These are phyloP conservation scores for Artibeus jamaicensis DNA, from an alignment of 2,797 vertebrate species.

Conservation along the genomic window DNA sequence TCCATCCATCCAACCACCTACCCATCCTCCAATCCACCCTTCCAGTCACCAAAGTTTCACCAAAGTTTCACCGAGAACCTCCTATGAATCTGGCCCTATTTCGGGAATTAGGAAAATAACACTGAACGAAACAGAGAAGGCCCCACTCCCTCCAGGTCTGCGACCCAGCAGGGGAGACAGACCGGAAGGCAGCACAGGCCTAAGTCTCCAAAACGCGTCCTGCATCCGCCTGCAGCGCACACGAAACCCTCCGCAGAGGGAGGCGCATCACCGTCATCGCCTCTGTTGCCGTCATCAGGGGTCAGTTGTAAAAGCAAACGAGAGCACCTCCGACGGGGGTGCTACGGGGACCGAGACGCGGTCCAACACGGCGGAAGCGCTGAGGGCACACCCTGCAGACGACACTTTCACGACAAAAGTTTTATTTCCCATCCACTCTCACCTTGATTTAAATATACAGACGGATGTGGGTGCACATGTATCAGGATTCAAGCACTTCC, in stretches of 20 bases:
- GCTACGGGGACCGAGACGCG: slow-evolving; percentile 70
- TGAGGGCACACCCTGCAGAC: slow-evolving; percentile 64
- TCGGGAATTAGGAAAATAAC: background rate
- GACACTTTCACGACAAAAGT: slow-evolving; percentile 74
- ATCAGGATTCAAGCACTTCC: slow-evolving; percentile 75
- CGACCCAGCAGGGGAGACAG: background rate
- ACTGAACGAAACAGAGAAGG: background rate
- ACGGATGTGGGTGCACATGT: slow-evolving; percentile 64
- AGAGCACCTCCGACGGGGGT: slow-evolving; percentile 65
- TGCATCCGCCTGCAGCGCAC: background rate
- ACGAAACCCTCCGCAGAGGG: slow-evolving; percentile 43
- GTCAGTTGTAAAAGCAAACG: slow-evolving; percentile 70
- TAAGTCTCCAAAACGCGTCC: background rate
- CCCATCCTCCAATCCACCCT: background rate
- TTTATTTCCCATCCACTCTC: slow-evolving; percentile 53
- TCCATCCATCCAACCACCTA: no score
- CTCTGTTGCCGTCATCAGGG: slow-evolving; percentile 59
- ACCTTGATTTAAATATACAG: slow-evolving; percentile 65
- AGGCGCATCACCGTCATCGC: slow-evolving; percentile 53
- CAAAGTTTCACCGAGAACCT: background rate
- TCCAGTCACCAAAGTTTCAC: background rate
- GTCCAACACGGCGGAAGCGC: slow-evolving; percentile 24
- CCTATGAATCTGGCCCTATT: background rate
- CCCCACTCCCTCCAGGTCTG: no score
- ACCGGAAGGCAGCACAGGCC: background rate